phyloP scores from a whole-genome alignment of 2,113 vertebrate genomes.

The Sturnira hondurensis region DNA sequence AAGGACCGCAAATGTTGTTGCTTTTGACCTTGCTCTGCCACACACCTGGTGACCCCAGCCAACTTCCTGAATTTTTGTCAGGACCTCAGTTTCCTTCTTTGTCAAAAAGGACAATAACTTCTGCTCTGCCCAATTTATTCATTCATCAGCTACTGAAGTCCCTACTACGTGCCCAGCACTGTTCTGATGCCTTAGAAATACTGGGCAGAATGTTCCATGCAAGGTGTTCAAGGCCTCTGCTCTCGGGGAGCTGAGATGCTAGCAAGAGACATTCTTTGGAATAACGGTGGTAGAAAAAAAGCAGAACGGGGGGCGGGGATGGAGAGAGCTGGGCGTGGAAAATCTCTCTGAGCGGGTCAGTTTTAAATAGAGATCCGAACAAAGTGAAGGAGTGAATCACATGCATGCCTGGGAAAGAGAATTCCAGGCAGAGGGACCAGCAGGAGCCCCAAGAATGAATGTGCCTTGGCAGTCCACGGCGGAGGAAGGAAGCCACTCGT shows the following conservation, averaged over 20 bases:
- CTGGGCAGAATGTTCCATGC: neutral
- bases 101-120: neutral
- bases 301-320: neutral
- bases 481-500: neutral
- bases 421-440: neutral
- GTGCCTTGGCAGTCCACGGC: neutral
- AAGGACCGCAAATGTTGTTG: neutral
- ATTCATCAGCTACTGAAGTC: neutral
- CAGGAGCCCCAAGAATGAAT: neutral
- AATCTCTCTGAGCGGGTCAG: neutral
- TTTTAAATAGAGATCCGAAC: neutral
- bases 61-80: neutral
- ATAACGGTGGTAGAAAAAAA: neutral
- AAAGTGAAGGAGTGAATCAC: neutral
- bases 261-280: neutral
- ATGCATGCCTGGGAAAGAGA: neutral
- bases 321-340: neutral
- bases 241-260: neutral
- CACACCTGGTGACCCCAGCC: neutral
- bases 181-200: neutral
- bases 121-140: neutral
- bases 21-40: neutral
- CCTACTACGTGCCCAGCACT: neutral
- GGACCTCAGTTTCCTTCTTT: constrained; percentile 1
- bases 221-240: neutral